Base-by-base conservation (phyloP, 1,140 invertebrate species). In the Drosophila hydei region DNA sequence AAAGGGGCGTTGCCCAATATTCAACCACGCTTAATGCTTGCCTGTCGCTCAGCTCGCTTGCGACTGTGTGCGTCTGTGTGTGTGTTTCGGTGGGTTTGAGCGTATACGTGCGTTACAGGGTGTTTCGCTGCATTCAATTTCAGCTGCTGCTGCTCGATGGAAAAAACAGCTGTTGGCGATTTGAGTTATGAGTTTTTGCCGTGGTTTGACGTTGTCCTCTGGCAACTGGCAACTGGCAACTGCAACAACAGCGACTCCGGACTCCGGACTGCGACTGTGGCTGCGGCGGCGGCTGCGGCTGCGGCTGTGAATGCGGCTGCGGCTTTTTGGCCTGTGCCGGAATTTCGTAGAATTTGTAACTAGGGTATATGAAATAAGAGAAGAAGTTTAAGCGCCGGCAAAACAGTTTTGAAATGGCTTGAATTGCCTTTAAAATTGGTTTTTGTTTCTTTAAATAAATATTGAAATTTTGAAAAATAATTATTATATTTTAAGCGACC, bases 101-200 rank as follows among this genome's bases (percentile, higher is more conserved):
- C 18, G n/a, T 43, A 30, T 52, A 40, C 33, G 74, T 19, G 21
- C n/a, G 1, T 23, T 43, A 81, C 79, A 79, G 79, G 79, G 79
- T 83, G 79, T 47, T 85, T 76, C 72, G 45, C 8, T 8, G 75
- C 71, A 61, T 59, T 77, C 11, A 27, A 7, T 77, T 85, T 87
- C 80, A 85, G 80, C 80, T 85, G 79, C 79, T 84, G 59, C 30
- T 61, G 38, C 14, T 12, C 19, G 36, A 12, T 33, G 45, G 45
- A 59, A 75, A 72, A 87, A 87, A 85, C 80, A 85, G 80, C 81
- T 85, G 80, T 85, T 85, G 55, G 21, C 45, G 27, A 36, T 25
- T 70, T 85, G 77, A 87, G 77, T 85, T 85, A 85, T 85, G 80
- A 74, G 68, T 68, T 76, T 51, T 64, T 64, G 67, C 54, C 38